Evolutionary conservation across 2,888 invertebrate genomes (phyloP).

Genomic region (Spisula solida): DNA sequence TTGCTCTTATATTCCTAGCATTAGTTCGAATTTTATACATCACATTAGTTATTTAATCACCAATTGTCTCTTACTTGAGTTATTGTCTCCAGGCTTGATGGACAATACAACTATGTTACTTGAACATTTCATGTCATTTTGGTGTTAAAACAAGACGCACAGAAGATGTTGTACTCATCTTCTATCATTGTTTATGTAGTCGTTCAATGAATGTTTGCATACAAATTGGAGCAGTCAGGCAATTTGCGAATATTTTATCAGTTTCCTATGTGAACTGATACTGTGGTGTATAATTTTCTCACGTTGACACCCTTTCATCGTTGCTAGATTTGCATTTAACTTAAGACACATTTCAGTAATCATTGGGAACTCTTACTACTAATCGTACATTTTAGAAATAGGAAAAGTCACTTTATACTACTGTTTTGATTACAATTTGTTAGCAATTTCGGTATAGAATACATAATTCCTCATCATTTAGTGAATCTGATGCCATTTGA

Average conservation of each 20-base stretch:
- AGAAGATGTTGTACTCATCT: not conserved
- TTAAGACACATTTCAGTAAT: too few relatives aligned
- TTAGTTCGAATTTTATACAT: not conserved
- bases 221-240: not conserved
- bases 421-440: too few relatives aligned
- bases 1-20: not conserved
- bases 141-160: not conserved
- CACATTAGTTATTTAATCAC: not conserved
- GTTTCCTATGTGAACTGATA: not conserved
- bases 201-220: slow-evolving; percentile 11
- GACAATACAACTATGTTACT: not conserved
- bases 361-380: too few relatives aligned
- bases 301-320: too few relatives aligned
- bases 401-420: too few relatives aligned
- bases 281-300: not conserved
- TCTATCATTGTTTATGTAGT: not conserved
- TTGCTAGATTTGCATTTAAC: too few relatives aligned
- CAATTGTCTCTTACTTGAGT: not conserved
- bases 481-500: too few relatives aligned
- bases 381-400: too few relatives aligned
- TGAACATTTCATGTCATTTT: not conserved
- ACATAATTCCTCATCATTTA: too few relatives aligned
- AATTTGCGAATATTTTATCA: not conserved
- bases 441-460: too few relatives aligned
- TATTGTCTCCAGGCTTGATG: not conserved